Base-by-base conservation (phyloP, 2,797 vertebrate genomes). In the Megaceryle alcyon region DNA sequence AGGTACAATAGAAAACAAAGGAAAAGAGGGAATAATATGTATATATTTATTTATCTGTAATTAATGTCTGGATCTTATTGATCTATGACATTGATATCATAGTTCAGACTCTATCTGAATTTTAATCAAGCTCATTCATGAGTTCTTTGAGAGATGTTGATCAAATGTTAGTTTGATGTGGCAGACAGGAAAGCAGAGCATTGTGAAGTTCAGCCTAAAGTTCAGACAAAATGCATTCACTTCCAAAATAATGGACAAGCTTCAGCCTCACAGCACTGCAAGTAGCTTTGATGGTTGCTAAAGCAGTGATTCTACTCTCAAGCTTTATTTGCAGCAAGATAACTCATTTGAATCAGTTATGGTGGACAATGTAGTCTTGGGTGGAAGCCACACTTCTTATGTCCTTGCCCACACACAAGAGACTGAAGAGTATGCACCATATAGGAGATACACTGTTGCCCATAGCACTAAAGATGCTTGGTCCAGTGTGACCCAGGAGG, bases 361-460 rank as follows among this genome's bases (percentile, higher is more conserved):
- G 7, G 26, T 49, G 21, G 48, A 14, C 59, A 66, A 48, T 2
- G 28, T n/a, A 17, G 0, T 0, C 22, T 14, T 23, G 12, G 25
- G 22, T 78, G 48, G 43, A 80, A 79, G 22, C 28, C 43, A 31
- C 43, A 4, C 3, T 89, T 49, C 48, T 68, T 35, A 31, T 37
- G 49, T 29, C 63, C 31, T 26, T 66, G 18, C 12, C n/a, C 51
- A 6, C 5, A 10, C 0, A 31, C 0, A 1, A 68, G n/a, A 66
- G 5, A 35, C 21, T 44, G 7, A 70, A 59, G 25, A 77, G 12
- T 9, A 9, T 0, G 0, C 3, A 13, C 3, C 9, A 7, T 2
- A 1, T 3, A 54, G 39, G 59, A 60, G 16, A 14, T 8, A 29
- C 8, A 21, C 0, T 33, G 35, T 28, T 63, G 63, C 8, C 21